These are phyloP conservation scores for Ceraclea dissimilis DNA, from an alignment of 2,888 invertebrate genomes.

Conservation along the genomic window DNA sequence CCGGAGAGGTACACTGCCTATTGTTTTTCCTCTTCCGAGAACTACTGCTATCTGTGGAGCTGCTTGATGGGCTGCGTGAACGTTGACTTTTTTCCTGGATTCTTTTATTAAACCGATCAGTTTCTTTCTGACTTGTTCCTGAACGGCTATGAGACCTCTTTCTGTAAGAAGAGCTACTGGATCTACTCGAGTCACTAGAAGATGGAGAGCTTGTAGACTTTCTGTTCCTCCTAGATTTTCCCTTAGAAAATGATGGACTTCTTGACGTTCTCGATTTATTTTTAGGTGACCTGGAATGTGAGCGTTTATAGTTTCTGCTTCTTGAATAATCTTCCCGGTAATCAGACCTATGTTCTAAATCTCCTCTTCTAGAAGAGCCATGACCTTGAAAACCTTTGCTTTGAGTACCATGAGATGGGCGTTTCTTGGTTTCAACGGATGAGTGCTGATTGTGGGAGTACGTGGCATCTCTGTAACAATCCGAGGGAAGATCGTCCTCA, in stretches of 20 bases:
- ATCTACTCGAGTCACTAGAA: conserved; percentile 3
- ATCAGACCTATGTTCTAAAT: neutral
- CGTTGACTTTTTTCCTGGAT: neutral
- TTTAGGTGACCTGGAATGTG: conserved; percentile 26
- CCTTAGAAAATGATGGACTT: conserved; percentile 9
- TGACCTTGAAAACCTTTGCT: neutral
- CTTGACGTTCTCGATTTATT: conserved; percentile 4
- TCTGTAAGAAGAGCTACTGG: neutral
- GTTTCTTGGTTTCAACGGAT: conserved; percentile 9
- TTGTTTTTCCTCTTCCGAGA: neutral
- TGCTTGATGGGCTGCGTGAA: neutral
- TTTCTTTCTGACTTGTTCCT: neutral
- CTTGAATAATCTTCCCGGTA: neutral
- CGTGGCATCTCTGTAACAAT: conserved; percentile 34
- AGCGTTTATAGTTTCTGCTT: conserved; percentile 30
- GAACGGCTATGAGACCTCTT: neutral
- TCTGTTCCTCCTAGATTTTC: conserved; percentile 4
- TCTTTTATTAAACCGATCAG: neutral
- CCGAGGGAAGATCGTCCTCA: conserved; percentile 40
- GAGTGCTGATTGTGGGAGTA: conserved; percentile 29
- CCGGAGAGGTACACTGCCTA: neutral
- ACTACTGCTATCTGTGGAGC: neutral
- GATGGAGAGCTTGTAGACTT: conserved; percentile 17
- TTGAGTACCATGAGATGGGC: neutral
- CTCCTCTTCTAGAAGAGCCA: neutral